Percentiles rank a stretch among this genome's conserved stretches.
phyloP scores from a whole-genome alignment of 2,797 vertebrate genomes.

The Triplophysa bombifrons region DNA sequence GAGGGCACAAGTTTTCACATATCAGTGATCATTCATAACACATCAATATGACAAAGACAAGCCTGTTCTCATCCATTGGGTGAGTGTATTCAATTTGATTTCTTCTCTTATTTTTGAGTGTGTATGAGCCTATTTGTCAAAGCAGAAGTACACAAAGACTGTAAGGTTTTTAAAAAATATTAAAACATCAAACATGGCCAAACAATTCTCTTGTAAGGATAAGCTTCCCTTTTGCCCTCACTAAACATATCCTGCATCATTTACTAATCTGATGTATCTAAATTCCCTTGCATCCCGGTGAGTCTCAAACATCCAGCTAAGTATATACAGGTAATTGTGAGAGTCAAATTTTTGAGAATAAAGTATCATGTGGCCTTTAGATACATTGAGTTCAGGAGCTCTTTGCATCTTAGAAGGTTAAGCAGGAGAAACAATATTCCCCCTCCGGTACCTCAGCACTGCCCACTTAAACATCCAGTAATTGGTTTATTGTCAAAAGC shows the following conservation, averaged over 20 bases:
- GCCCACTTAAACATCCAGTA: slow-evolving; percentile 67
- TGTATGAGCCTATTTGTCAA: not conserved
- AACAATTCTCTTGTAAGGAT: not conserved
- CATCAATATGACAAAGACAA: slow-evolving; percentile 48
- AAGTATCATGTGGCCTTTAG: slow-evolving; percentile 20
- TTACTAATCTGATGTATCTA: not conserved
- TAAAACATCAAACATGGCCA: not conserved
- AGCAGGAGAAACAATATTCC: slow-evolving; percentile 62
- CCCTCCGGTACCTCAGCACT: slow-evolving; percentile 65
- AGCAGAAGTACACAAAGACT: not conserved
- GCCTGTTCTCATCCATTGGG: slow-evolving; percentile 42
- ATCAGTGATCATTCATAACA: slow-evolving; percentile 47
- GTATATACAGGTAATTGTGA: not conserved
- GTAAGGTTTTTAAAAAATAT: not conserved
- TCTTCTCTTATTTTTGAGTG: not conserved
- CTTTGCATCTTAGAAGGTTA: slow-evolving; percentile 10
- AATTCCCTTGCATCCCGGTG: not conserved
- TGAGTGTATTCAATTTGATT: slow-evolving; percentile 6
- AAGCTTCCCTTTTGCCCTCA: not conserved
- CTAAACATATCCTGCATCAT: not conserved
- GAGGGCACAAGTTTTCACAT: slow-evolving; percentile 45
- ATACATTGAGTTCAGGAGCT: not conserved
- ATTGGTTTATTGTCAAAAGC: slow-evolving; percentile 75
- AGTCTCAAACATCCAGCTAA: not conserved
- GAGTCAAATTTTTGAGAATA: not conserved